Percentiles rank a stretch among this genome's conserved stretches.
Conservation (phyloP, 2,888 invertebrate species). For the Incurvaria masculella region DNA sequence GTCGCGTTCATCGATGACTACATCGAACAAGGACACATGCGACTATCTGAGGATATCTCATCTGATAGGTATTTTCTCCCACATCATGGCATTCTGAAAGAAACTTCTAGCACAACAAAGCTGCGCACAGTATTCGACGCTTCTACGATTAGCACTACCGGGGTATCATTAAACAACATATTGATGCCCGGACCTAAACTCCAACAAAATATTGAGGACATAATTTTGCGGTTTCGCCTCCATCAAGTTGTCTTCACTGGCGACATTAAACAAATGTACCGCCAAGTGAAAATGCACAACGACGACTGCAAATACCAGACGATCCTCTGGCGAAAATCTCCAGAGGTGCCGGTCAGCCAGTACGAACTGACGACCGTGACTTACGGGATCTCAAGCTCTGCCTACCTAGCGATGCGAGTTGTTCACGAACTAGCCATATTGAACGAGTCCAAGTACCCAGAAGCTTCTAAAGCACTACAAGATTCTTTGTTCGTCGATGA, state of each 20-base stretch:
- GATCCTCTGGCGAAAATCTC: conserved; percentile 16
- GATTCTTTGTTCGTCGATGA: conserved; percentile 10
- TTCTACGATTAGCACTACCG: conserved; percentile 2
- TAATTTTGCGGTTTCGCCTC: conserved; percentile 15
- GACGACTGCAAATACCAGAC: conserved; percentile 15
- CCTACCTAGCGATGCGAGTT: conserved; percentile 11
- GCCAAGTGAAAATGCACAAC: conserved; percentile 12
- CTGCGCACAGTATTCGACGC: conserved; percentile 12
- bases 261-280: conserved; percentile 19
- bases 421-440: conserved; percentile 11
- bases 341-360: conserved; percentile 12
- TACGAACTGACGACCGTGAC: conserved; percentile 16
- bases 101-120: conserved; percentile 7
- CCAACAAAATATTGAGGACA: conserved; percentile 15
- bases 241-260: conserved; percentile 16
- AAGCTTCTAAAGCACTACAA: conserved; percentile 4
- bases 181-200: conserved; percentile 14
- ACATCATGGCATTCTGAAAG: conserved; percentile 11
- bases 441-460: conserved; percentile 7
- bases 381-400: conserved; percentile 15
- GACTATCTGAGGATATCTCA: not conserved
- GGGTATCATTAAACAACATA: conserved; percentile 12
- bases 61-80: conserved; percentile 2
- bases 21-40: not conserved
- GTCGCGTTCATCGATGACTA: not conserved